A percentile compares a stretch with the other conserved stretches of the same genome.
phyloP scores from a whole-genome alignment of 2,888 invertebrate genomes.

The Piscicola geometra region DNA sequence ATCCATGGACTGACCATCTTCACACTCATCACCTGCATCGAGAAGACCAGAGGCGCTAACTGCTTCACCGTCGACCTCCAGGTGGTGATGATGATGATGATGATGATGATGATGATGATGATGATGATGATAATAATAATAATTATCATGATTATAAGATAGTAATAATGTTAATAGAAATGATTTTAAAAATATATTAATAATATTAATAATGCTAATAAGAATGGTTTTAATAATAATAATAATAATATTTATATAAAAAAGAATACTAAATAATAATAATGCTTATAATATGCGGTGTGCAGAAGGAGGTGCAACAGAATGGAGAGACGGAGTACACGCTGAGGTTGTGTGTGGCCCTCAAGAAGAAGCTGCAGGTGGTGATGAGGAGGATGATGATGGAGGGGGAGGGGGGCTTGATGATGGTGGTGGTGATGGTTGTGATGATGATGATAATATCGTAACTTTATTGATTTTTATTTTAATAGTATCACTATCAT shows the following conservation, averaged over 20 bases:
- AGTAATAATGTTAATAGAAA: background rate
- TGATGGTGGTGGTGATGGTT: too few relatives aligned
- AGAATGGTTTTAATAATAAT: too few relatives aligned
- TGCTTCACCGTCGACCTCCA: constrained; percentile 66
- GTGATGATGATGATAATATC: too few relatives aligned
- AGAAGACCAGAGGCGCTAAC: constrained; percentile 79
- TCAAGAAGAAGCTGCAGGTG: constrained; percentile 58
- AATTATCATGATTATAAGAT: background rate
- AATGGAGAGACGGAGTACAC: constrained; percentile 73
- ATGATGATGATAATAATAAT: too few relatives aligned
- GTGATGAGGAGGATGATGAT: background rate
- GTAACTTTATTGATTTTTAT: too few relatives aligned
- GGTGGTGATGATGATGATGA: constrained; percentile 43
- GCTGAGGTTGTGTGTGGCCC: constrained; percentile 75
- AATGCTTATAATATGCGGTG: too few relatives aligned
- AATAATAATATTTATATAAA: too few relatives aligned
- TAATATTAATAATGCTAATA: too few relatives aligned
- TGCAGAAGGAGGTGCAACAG: constrained; percentile 61
- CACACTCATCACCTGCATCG: constrained; percentile 70
- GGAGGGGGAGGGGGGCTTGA: background rate
- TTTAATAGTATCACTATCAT: background rate
- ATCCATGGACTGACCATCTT: constrained; percentile 67
- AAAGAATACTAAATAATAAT: too few relatives aligned
- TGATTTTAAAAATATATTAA: constrained; percentile 1
- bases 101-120: too few relatives aligned